Base-by-base conservation (phyloP, 2,888 invertebrate genomes). In the Embidobia sp. region DNA sequence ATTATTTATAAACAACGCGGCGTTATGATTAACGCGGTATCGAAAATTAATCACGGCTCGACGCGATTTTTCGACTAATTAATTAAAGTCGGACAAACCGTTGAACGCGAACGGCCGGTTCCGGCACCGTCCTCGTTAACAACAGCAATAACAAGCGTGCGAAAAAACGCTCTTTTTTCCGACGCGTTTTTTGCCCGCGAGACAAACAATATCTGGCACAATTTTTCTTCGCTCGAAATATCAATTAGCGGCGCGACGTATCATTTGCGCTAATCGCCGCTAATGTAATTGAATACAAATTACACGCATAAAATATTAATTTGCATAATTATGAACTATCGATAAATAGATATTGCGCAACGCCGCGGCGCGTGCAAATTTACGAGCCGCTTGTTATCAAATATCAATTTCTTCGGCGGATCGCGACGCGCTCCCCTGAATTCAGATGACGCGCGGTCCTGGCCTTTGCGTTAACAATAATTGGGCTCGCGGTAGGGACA, bases 241-340 rank as follows among this genome's bases (percentile, higher is more conserved):
- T 44, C 44, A 44, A 44, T 44, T 44, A 31, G 31, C 44, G 15
- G 6, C 7, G 31, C 31, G 48, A 57, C 37, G 33, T 57, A 67
- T 55, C 27, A 37, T 55, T 66, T 18, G 46, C 42, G 15, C 44
- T 70, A 70, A 70, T 61, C 42, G 35, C 42, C 33, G 48, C 31
- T 51, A 61, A 61, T 61, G 70, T 51, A 61, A 70, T 61, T 44
- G 70, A 61, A 51, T 51, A 51, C 51, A 42, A 61, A 70, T 61
- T 61, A 19, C 44, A 19, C 51, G 26, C 35, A 51, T 48, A 61
- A 61, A 53, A 61, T 61, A 61, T 61, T 55, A 55, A 63, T 72
- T 72, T 63, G 22, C 72, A 72, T 72, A 48, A 72, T 53, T 72
- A 63, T 53, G 55, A 63, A 63, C 53, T 63, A 72, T 70, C 70